phyloP scores from a whole-genome alignment of 2,113 vertebrate genomes.

The Chrysemys picta region DNA sequence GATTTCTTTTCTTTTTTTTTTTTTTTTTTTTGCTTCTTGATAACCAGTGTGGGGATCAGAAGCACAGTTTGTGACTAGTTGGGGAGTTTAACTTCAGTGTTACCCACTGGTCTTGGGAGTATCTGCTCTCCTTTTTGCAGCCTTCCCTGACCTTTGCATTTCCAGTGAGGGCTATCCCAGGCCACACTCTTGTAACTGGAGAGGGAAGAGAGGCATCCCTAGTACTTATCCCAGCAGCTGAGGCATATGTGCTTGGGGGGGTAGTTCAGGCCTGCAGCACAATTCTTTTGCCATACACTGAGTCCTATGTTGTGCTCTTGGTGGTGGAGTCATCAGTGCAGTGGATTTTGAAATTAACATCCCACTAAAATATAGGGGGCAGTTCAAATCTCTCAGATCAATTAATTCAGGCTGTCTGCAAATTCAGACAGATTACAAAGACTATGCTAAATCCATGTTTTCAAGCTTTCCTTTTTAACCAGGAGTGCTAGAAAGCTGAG shows the following conservation, averaged over 20 bases:
- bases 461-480: not conserved
- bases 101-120: too few relatives aligned
- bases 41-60: too few relatives aligned
- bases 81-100: too few relatives aligned
- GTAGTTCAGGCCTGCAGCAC: not conserved
- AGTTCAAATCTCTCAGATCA: not conserved
- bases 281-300: not conserved
- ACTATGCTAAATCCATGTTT: not conserved
- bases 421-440: not conserved
- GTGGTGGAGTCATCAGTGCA: not conserved
- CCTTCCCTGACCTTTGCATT: too few relatives aligned
- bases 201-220: not conserved
- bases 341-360: not conserved
- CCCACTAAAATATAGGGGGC: not conserved
- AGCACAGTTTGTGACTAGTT: too few relatives aligned
- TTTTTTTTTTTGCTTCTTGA: too few relatives aligned
- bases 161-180: too few relatives aligned
- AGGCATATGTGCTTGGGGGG: not conserved
- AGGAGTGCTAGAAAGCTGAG: not conserved
- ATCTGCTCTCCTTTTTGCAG: too few relatives aligned
- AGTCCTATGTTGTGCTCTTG: not conserved
- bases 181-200: not conserved
- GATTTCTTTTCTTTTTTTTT: too few relatives aligned
- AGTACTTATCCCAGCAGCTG: not conserved
- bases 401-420: not conserved